Percentiles rank a stretch among this genome's conserved stretches.
These are phyloP conservation scores for Podilymbus podiceps DNA, from an alignment of 2,113 vertebrate species.

Conservation along the genomic window DNA sequence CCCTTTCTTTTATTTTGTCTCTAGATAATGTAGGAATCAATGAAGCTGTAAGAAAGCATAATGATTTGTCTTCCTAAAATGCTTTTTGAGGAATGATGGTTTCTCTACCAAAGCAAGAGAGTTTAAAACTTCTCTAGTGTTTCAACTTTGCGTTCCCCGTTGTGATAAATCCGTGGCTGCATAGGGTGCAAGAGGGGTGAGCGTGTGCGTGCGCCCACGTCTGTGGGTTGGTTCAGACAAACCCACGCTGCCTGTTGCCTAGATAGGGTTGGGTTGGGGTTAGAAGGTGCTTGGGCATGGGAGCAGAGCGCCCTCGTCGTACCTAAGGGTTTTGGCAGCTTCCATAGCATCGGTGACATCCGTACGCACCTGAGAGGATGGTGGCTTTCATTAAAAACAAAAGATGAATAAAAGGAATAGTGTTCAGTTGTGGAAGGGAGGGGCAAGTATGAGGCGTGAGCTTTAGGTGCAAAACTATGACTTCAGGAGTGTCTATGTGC, in stretches of 20 bases:
- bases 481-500: neutral
- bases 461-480: neutral
- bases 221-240: neutral
- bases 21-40: conserved; percentile 43
- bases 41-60: neutral
- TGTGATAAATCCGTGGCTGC: neutral
- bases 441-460: neutral
- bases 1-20: conserved; percentile 41
- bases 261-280: neutral
- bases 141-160: fast-evolving
- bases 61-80: neutral
- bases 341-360: neutral
- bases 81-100: neutral
- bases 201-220: fast-evolving
- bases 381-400: neutral
- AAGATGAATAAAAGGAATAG: neutral
- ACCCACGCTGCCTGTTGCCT: neutral
- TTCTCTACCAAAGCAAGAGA: neutral
- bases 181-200: neutral
- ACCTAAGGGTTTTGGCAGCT: neutral
- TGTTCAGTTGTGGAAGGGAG: neutral
- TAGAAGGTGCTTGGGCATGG: neutral
- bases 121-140: neutral
- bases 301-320: neutral
- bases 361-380: fast-evolving